Conservation (phyloP, 2,888 invertebrate genomes). For the Lithophane semibrunnea region DNA sequence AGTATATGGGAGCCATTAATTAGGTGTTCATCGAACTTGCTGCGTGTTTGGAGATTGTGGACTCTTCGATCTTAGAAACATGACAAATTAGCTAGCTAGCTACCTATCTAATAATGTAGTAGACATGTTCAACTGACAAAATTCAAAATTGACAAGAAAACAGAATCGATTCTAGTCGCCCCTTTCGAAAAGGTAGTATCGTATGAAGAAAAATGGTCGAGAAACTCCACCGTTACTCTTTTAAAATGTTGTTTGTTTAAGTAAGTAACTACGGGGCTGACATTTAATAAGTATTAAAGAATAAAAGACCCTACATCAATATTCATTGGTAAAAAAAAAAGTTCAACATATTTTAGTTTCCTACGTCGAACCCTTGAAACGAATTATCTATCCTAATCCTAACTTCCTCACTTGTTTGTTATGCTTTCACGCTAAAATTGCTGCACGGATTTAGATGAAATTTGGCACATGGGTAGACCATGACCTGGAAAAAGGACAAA, state of each 20-base stretch:
- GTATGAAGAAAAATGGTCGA: too few species aligned
- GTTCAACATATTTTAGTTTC: background rate
- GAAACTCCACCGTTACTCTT: too few species aligned
- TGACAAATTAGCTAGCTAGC: background rate
- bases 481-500: too few species aligned
- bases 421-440: too few species aligned
- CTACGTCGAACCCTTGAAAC: background rate
- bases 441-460: too few species aligned
- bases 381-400: too few species aligned
- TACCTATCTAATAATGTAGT: background rate
- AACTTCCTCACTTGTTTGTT: too few species aligned
- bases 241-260: background rate
- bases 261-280: background rate
- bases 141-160: too few species aligned
- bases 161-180: too few species aligned
- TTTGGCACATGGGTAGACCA: too few species aligned
- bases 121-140: background rate
- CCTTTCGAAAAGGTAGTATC: too few species aligned
- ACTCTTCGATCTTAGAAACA: background rate
- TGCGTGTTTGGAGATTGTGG: background rate
- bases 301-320: background rate
- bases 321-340: background rate
- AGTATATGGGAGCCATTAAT: conserved; percentile 39
- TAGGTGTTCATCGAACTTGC: background rate
- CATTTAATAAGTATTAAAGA: background rate